Evolutionary conservation across 2,113 vertebrate species (phyloP), one percentile per base, ranked within the genome.

Genomic region (Pedionomus torquatus): DNA sequence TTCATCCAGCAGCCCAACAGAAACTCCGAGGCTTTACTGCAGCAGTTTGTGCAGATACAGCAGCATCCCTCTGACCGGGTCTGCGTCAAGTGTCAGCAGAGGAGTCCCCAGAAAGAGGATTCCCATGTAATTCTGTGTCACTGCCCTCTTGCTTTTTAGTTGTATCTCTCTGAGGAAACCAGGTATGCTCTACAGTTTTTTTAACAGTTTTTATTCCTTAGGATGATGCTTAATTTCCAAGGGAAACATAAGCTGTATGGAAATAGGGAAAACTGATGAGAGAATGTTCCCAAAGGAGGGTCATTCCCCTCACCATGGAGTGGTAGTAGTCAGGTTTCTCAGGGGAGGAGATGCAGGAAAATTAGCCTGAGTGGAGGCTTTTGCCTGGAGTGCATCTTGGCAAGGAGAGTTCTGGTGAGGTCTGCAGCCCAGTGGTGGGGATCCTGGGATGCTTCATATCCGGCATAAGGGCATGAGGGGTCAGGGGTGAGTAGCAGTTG

Each of bases 171-270:
- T 68, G 76, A 93, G 66, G 80, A 96, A 83, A 81, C 5, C 90
- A 95, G 96, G 93, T 96, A 95, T 24, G 91, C 26, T 90, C 23
- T 91, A 49, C 37, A 81, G 41, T 43, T 51, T 85, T 97, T 84
- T 52, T 37, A 92, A 51, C 15, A 39, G n/a, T 23, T 95, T 97
- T 90, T 71, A 43, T 95, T 89, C 60, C 37, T 87, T 78, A 37
- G 61, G 28, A 54, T 81, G 19, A 49, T 83, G 55, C 15, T 33
- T 93, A 6, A 77, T 91, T 87, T 85, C 61, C 70, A 89, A 64
- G 41, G 75, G 43, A 77, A 81, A 69, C 1, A 10, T 60, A 93
- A 54, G 15, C n/a, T 74, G 70, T 43, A 26, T 80, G 43, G 70
- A 64, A 85, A 79, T 20, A 31, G 58, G 31, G 30, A 80, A 72